phyloP scores from a whole-genome alignment of 2,797 vertebrate species.

The Graptemys geographica region DNA sequence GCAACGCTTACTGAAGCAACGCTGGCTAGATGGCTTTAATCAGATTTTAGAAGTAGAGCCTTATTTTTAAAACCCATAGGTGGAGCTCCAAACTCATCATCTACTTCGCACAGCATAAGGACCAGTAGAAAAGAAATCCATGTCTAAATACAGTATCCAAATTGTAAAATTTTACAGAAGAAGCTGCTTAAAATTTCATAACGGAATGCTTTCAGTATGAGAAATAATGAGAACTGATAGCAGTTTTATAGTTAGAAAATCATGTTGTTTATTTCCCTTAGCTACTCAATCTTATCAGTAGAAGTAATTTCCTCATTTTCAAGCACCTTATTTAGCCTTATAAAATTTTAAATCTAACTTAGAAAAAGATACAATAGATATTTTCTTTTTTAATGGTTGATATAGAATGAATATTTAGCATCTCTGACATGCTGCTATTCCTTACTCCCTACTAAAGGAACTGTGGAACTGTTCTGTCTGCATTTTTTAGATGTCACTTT shows the following conservation, averaged over 20 bases:
- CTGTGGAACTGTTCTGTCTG: not conserved
- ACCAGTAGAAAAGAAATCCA: not conserved
- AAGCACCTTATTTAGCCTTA: constrained; percentile 19
- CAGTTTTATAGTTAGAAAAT: constrained; percentile 47
- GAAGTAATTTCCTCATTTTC: constrained; percentile 40
- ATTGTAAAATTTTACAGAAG: constrained; percentile 52
- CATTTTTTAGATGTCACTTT: not conserved
- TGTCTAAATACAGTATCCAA: constrained; percentile 42
- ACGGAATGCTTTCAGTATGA: constrained; percentile 27
- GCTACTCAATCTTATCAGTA: not conserved
- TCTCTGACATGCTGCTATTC: not conserved
- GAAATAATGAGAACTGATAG: constrained; percentile 59
- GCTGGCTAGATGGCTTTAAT: not conserved
- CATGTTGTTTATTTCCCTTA: constrained; percentile 45
- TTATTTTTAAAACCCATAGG: constrained; percentile 39
- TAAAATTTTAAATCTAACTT: constrained; percentile 36
- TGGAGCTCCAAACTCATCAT: constrained; percentile 66
- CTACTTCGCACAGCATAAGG: not conserved
- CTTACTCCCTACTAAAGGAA: not conserved
- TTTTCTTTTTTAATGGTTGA: constrained; percentile 19
- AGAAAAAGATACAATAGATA: not conserved
- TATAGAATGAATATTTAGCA: constrained; percentile 20
- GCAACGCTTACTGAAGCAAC: not conserved
- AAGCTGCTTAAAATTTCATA: constrained; percentile 61
- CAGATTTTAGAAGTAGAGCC: not conserved